phyloP scores from a whole-genome alignment of 2,113 vertebrate genomes.

The Solea senegalensis region DNA sequence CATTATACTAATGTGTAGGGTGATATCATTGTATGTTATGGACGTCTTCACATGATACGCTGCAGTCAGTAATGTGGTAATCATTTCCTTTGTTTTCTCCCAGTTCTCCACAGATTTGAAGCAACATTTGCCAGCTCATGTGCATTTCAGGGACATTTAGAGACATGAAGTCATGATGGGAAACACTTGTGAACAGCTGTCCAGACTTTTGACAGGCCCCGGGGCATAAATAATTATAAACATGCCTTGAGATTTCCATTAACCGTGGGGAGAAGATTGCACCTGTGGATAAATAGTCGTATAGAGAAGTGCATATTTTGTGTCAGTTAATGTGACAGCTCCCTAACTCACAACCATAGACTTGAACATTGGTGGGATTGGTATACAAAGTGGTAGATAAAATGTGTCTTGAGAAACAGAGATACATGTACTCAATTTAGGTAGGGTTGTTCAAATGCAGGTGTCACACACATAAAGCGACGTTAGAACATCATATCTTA shows the following conservation, averaged over 20 bases:
- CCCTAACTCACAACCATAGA: neutral
- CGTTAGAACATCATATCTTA: no score
- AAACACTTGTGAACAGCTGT: slow-evolving; percentile 60
- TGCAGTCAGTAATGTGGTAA: slow-evolving; percentile 57
- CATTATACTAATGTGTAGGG: slow-evolving; percentile 37
- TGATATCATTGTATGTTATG: neutral
- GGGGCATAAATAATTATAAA: slow-evolving; percentile 52
- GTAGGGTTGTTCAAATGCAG: no score
- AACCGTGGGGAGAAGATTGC: slow-evolving; percentile 38
- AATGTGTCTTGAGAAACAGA: no score
- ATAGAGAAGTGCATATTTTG: slow-evolving; percentile 13
- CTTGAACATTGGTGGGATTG: neutral
- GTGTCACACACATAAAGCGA: no score
- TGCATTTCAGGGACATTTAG: slow-evolving; percentile 57
- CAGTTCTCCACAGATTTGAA: slow-evolving; percentile 29
- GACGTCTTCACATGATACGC: slow-evolving; percentile 39
- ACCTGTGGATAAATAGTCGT: slow-evolving; percentile 34
- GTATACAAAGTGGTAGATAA: neutral
- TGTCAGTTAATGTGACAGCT: neutral
- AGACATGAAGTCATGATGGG: slow-evolving; percentile 52
- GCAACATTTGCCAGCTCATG: slow-evolving; percentile 24
- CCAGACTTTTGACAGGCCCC: slow-evolving; percentile 43
- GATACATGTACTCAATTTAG: no score
- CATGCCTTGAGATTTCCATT: slow-evolving; percentile 47
- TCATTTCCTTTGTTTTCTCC: slow-evolving; percentile 29